Evolutionary conservation across 2,797 vertebrate genomes (phyloP), one percentile per base, ranked within the genome.

Genomic region (Eulemur coronatus): DNA sequence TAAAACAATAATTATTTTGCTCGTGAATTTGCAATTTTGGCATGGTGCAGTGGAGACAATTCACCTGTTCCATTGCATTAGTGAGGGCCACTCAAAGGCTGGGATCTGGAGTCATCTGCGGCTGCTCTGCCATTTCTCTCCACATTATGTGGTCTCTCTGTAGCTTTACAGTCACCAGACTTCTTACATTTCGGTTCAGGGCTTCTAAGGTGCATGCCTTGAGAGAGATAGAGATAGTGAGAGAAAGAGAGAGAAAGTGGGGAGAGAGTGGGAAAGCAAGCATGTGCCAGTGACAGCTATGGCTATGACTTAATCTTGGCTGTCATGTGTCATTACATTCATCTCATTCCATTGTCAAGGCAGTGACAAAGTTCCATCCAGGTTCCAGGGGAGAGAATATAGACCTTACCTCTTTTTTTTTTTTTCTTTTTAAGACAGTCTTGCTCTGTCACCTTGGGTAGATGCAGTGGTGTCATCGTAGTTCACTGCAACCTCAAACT

Each of bases 1-100:
- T 70, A 76, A 86, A 90, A 79, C 22, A 46, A 33, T 6, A 59
- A 7, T 84, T 72, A 38, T 46, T 85, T 96, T 80, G 28, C 24
- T 80, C 52, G 43, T 41, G 28, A 61, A 81, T 93, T 12, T 93
- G 14, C 57, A 59, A 30, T 76, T 84, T 82, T 48, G 61, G 2
- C n/a, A 43, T 33, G 26, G n/a, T 7, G 69, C 2, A 12, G 17
- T 79, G 38, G 46, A 84, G 43, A 73, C n/a, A 79, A 38, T 35
- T 67, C 18, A 28, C 46, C 65, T 76, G n/a, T 52, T 63, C 57
- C 11, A 41, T 84, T 81, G 72, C 7, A 28, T 52, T 41, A 24
- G 17, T 17, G 35, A 59, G 35, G 10, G 5, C 17, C 14, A 72
- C 13, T 69, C 50, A 92, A 9, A 81, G 33, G 11, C 48, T 92